These are phyloP conservation scores for Phylloscopus trochilus DNA, from an alignment of 2,113 vertebrate genomes.

Conservation along the genomic window DNA sequence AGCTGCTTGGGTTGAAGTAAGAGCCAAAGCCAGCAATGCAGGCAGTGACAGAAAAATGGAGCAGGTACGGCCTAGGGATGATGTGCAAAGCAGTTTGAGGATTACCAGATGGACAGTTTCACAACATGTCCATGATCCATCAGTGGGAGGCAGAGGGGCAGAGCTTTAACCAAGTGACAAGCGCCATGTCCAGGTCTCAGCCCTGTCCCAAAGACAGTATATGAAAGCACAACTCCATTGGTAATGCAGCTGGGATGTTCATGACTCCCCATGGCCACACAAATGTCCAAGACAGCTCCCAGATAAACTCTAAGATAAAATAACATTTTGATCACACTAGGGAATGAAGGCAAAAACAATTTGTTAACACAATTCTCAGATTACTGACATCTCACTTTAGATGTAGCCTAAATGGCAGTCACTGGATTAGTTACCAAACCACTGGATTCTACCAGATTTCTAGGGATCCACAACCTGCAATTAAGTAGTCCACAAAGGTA, in stretches of 20 bases:
- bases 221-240: not conserved
- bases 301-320: not conserved
- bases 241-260: not conserved
- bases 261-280: not conserved
- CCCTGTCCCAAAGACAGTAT: not conserved
- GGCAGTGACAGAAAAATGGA: not conserved
- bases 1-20: not conserved
- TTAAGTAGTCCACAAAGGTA: not conserved
- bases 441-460: not conserved
- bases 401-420: not conserved
- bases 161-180: not conserved
- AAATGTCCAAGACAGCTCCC: not conserved
- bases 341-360: not conserved
- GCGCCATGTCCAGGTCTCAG: not conserved
- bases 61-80: fast-evolving
- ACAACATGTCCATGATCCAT: not conserved
- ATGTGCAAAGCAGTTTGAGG: not conserved
- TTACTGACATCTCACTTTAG: not conserved
- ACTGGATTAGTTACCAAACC: not conserved
- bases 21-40: not conserved
- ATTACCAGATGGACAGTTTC: not conserved
- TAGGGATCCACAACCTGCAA: not conserved
- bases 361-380: not conserved
- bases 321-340: not conserved
- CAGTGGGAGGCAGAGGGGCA: not conserved